phyloP scores from a whole-genome alignment of 2,888 invertebrate genomes.

The Entomobrya multifasciata region DNA sequence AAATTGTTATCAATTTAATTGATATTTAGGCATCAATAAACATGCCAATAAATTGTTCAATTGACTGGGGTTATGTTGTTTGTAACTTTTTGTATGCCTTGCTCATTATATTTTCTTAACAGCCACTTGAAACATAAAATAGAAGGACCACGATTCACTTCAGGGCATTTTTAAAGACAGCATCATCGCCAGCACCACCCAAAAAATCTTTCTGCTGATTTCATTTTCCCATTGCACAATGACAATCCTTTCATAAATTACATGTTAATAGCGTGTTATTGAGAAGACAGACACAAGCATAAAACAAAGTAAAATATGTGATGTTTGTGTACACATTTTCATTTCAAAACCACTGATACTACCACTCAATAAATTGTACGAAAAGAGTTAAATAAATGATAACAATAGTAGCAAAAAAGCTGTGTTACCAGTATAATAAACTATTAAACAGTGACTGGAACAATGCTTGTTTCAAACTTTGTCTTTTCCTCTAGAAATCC shows the following conservation, averaged over 20 bases:
- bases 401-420: constrained; percentile 27
- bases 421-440: constrained; percentile 54
- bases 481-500: too few species aligned
- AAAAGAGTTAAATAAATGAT: too few species aligned
- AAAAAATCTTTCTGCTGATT: not conserved
- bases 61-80: not conserved
- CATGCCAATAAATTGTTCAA: not conserved
- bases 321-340: not conserved
- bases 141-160: constrained; percentile 33
- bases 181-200: constrained; percentile 46
- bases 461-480: constrained; percentile 59
- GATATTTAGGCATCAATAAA: constrained; percentile 9
- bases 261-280: constrained; percentile 55
- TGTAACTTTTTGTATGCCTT: not conserved
- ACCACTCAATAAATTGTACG: not conserved
- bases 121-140: not conserved
- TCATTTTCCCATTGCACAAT: constrained; percentile 4
- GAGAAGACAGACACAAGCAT: not conserved
- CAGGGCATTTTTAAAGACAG: constrained; percentile 26
- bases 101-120: constrained; percentile 14
- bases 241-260: constrained; percentile 69
- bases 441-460: constrained; percentile 55
- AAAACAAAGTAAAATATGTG: constrained; percentile 15
- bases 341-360: not conserved
- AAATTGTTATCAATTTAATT: constrained; percentile 22